Evolutionary conservation across 2,888 invertebrate genomes (phyloP).

Genomic region (Microplitis manilae): DNA sequence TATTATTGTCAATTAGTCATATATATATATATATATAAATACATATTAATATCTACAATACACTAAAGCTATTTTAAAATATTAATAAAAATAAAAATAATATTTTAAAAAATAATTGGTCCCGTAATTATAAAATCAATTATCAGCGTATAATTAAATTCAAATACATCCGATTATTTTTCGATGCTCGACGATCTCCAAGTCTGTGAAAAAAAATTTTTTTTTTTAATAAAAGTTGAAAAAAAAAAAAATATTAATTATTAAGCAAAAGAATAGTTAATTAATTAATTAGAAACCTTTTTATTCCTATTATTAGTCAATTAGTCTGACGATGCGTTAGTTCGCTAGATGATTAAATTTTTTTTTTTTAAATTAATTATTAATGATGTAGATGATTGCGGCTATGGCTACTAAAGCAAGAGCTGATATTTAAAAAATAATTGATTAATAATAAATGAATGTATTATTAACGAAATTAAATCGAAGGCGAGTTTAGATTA

Average conservation of each 20-base stretch:
- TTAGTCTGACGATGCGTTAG: slow-evolving; percentile 2
- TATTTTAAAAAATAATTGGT: neutral
- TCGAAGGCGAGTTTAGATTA: slow-evolving; percentile 69
- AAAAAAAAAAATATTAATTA: slow-evolving; percentile 32
- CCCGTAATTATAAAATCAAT: neutral
- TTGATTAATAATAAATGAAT: slow-evolving; percentile 2
- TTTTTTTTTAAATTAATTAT: neutral
- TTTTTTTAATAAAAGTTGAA: neutral
- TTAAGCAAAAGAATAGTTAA: slow-evolving; percentile 28
- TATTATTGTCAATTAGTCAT: neutral
- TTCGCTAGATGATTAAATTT: neutral
- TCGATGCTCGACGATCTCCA: slow-evolving; percentile 60
- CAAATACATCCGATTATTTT: slow-evolving; percentile 67
- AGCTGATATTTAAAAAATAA: slow-evolving; percentile 11
- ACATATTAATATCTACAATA: slow-evolving; percentile 37
- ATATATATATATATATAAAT: neutral
- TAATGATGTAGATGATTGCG: neutral
- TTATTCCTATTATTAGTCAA: neutral
- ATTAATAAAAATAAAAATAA: neutral
- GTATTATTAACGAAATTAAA: slow-evolving; percentile 61
- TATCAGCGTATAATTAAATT: slow-evolving; percentile 27
- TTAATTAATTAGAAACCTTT: neutral
- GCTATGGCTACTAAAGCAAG: neutral
- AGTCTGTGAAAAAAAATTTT: slow-evolving; percentile 58
- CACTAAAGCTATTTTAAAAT: neutral